Evolutionary conservation across 2,797 vertebrate genomes (phyloP).

Genomic region (Halcyon chelicuti): DNA sequence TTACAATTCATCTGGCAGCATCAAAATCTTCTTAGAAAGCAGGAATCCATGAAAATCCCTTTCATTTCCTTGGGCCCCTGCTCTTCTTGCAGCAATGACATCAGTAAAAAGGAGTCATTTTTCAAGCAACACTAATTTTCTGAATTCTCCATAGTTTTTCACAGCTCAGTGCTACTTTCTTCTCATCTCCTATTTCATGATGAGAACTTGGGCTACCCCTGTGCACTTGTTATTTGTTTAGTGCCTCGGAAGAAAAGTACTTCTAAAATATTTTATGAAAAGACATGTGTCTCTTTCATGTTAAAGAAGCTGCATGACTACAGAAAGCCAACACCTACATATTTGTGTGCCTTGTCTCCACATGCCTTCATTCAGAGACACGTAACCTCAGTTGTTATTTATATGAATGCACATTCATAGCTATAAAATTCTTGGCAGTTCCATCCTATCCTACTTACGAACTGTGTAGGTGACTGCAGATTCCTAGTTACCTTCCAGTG

Average conservation of each 20-base stretch:
- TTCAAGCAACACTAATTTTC: neutral
- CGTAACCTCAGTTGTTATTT: conserved; percentile 65
- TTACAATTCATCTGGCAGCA: neutral
- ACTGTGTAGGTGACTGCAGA: neutral
- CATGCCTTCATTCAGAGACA: conserved; percentile 62
- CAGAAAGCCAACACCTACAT: conserved; percentile 73
- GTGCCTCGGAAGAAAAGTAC: neutral
- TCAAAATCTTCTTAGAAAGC: neutral
- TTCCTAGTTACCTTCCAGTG: neutral
- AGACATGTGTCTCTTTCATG: neutral
- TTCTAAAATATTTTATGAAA: neutral
- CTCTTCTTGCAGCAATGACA: neutral
- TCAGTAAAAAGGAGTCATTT: neutral
- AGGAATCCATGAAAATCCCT: neutral
- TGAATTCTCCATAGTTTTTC: neutral
- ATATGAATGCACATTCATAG: conserved; percentile 39
- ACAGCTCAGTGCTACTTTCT: neutral
- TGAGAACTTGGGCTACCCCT: neutral
- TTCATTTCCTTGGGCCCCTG: neutral
- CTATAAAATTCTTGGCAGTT: conserved; percentile 24
- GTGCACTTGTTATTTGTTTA: neutral
- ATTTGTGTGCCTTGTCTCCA: conserved; percentile 70
- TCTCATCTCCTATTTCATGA: neutral
- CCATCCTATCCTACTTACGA: neutral
- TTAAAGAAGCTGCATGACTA: conserved; percentile 58